Base-by-base conservation (phyloP, 2,113 vertebrate genomes). In the Lepus europaeus region DNA sequence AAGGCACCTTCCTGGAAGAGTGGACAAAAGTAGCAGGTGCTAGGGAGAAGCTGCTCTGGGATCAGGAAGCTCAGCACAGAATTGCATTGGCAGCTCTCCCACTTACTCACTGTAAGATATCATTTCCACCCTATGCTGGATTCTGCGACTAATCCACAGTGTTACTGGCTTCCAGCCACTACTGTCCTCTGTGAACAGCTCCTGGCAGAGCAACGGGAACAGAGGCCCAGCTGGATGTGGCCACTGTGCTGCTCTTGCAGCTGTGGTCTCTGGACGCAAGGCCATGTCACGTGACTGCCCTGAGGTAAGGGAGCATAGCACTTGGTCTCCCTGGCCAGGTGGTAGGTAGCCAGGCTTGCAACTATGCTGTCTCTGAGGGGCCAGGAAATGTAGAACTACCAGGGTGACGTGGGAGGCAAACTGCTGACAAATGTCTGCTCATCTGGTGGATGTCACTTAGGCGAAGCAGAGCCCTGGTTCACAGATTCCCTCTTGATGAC, bases 201-300 rank as follows among this genome's bases (percentile, higher is more conserved):
- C 81, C 86, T 90, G 25, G 25, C 87, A 96, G 66, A 76, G 87
- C 39, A 20, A 51, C 53, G 64, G 83, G 2, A 1, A 89, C 49
- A 89, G 77, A 88, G 68, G 88, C 17, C 70, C 88, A 53, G 23
- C 3, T 51, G 36, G 83, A 79, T 1, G 19, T 2, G 1, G 31
- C 12, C 8, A 4, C 16, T 59, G 68, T 7, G 68, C 81, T 90
- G 20, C 86, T 88, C 56, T 70, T 63, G 59, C 74, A 97, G 61
- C 96, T 95, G 66, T 89, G 89, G 70, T 72, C 86, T 89, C 11
- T 4, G 29, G 73, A 97, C 29, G 63, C 79, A 27, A 79, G 29
- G 89, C 29, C 20, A 33, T 6, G 25, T 82, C 74, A 76, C 69
- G 14, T 64, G 29, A 79, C 95, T 85, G 22, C n/a, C 49, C 61